phyloP scores from a whole-genome alignment of 1,140 invertebrate species.

The Elymnias hypermnestra region DNA sequence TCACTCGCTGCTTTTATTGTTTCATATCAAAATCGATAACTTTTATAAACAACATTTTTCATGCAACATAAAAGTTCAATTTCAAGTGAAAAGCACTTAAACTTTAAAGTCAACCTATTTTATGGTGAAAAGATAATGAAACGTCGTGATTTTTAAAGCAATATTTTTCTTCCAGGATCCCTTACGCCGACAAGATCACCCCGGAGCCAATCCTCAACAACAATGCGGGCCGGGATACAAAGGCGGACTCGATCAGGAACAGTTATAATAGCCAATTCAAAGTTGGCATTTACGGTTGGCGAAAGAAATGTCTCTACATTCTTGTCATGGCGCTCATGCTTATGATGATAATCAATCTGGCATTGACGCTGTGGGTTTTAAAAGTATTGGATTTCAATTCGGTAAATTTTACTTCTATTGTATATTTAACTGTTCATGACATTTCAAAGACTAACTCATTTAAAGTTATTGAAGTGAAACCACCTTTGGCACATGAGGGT shows the following conservation, averaged over 20 bases:
- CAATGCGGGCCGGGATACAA: constrained; percentile 65
- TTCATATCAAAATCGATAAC: no score
- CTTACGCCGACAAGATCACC: constrained; percentile 72
- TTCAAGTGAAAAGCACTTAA: not conserved
- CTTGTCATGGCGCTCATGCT: constrained; percentile 89
- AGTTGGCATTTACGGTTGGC: constrained; percentile 96
- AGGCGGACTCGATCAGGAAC: constrained; percentile 69
- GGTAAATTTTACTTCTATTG: constrained; percentile 80
- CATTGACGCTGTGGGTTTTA: constrained; percentile 96
- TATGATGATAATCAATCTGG: constrained; percentile 94
- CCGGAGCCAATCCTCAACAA: constrained; percentile 70
- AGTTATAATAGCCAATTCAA: constrained; percentile 80
- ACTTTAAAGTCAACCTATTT: constrained; percentile 15
- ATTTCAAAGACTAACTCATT: no score
- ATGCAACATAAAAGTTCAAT: not conserved
- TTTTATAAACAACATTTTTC: no score
- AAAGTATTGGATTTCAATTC: constrained; percentile 96
- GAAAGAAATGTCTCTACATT: constrained; percentile 94
- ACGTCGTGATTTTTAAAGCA: constrained; percentile 31
- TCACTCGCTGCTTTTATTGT: no score
- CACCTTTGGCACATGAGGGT: no score
- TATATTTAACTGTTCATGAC: no score
- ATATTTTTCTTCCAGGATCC: constrained; percentile 67
- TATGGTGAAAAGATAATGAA: constrained; percentile 18
- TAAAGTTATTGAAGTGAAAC: no score